Conservation (phyloP, 2,888 invertebrate species). For the Petrolisthes cinctipes region DNA sequence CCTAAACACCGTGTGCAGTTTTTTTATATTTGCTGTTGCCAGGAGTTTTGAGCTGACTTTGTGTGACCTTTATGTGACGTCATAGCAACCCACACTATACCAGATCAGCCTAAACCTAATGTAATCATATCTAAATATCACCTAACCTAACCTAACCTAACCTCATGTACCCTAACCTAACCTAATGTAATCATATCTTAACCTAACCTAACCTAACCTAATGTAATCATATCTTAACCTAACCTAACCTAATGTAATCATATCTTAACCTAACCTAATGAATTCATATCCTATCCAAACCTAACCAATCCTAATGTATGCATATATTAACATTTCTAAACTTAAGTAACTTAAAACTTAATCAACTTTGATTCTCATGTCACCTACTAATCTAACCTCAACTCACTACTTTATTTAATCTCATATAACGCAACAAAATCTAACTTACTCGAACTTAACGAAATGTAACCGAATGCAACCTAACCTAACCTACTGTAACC, state of each 20-base stretch:
- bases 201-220: neutral
- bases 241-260: neutral
- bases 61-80: no score
- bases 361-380: no score
- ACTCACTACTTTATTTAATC: no score
- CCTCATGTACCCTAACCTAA: neutral
- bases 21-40: no score
- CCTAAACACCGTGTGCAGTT: no score
- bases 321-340: neutral
- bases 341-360: neutral
- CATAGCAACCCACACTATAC: no score
- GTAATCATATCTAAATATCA: neutral
- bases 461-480: neutral
- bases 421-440: no score
- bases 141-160: neutral
- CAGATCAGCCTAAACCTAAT: no score
- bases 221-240: neutral
- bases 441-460: no score
- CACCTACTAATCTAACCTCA: no score
- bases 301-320: neutral
- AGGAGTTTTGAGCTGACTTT: no score
- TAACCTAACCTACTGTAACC: neutral
- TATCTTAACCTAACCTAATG: neutral
- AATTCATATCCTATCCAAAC: neutral
- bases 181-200: neutral